phyloP scores from a whole-genome alignment of 1,140 invertebrate genomes.

The Penaeus japonicus region DNA sequence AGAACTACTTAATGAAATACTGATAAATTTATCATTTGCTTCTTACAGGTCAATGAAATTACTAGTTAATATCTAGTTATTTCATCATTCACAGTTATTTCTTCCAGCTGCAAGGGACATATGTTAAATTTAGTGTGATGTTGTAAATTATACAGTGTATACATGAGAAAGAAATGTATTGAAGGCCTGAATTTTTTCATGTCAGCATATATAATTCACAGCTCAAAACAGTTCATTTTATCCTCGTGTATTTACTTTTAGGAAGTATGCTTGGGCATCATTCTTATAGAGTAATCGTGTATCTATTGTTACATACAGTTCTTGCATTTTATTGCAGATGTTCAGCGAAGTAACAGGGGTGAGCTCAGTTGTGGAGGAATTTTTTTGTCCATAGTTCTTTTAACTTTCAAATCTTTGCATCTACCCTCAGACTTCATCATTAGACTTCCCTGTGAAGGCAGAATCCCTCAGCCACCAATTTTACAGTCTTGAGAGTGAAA shows the following conservation, averaged over 20 bases:
- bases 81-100: no score
- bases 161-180: no score
- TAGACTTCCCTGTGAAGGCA: slow-evolving; percentile 39
- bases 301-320: background rate
- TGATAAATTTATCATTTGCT: no score
- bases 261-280: background rate
- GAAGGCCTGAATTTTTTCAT: no score
- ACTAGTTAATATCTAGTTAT: no score
- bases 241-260: background rate
- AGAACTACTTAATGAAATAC: no score
- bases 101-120: no score
- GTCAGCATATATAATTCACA: no score
- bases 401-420: slow-evolving; percentile 39
- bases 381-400: slow-evolving; percentile 14
- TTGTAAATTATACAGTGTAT: no score
- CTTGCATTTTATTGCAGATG: slow-evolving; percentile 52
- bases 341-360: slow-evolving; percentile 59
- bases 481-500: slow-evolving; percentile 26
- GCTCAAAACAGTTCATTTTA: background rate
- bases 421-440: slow-evolving; percentile 36
- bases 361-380: slow-evolving; percentile 40
- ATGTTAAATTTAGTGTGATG: no score
- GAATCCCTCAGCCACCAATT: slow-evolving; percentile 19
- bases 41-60: no score
- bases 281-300: background rate